Evolutionary conservation across 2,888 invertebrate species (phyloP), one percentile per base, ranked within the genome.

Genomic region (Bursaphelenchus okinawaensis): DNA sequence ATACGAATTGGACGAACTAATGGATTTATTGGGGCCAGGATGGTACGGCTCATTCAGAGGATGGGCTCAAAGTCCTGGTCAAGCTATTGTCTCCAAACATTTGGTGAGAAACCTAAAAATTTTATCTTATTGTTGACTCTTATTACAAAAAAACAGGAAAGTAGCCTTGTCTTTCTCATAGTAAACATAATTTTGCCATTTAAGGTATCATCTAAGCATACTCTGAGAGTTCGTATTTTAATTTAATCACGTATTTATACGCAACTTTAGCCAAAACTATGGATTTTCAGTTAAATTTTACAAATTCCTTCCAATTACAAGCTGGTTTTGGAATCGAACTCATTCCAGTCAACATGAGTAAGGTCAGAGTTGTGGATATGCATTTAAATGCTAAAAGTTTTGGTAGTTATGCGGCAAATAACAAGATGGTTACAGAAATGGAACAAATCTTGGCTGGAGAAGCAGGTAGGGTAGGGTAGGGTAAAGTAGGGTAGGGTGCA

Each of bases 351-450:
- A n/a, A 24, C 23, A 24, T n/a, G 8, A 8, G 12, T 8, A 9
- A 19, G 8, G 20, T 52, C 22, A 7, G 22, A 19, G 54, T 52
- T n/a, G 54, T 52, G 12, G 54, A 24, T 28, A 52, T 67, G 7
- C 31, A 62, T 19, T 56, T 40, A 6, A 64, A 28, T 77, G 77
- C 77, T 55, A 68, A 7, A 62, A 73, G n/a, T 78, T 78, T 57
- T 63, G 78, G 76, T 8, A 78, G 78, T 4, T 80, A 78, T 55
- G 79, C 79, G 7, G 78, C 77, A 0, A 72, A 74, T 61, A 79
- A 79, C 63, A 78, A 76, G 52, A 51, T 76, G 55, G 76, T 75
- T 3, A 71, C 67, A 12, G 62, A 61, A 16, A 31, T 67, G 6
- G 64, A 63, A n/a, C 76, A 78, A 59, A 75, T 80, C 8, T 60